Evolutionary conservation across 2,797 vertebrate species (phyloP), one percentile per base, ranked within the genome.

Genomic region (Cirrhinus molitorella): DNA sequence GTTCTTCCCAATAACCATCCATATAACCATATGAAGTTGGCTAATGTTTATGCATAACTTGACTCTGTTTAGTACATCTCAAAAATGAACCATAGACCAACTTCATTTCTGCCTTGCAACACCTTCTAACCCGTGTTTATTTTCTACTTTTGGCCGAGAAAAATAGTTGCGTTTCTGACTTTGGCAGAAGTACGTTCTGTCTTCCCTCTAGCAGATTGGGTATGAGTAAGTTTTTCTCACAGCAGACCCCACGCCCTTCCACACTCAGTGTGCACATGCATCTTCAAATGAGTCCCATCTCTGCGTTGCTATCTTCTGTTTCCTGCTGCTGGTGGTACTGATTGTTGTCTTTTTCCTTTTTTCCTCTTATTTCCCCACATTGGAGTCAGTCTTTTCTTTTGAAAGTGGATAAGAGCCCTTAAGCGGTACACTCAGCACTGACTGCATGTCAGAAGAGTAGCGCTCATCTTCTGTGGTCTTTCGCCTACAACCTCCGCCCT

Each of bases 151-250:
- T 86, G 80, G 85, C 79, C 75, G n/a, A 65, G 87, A 79, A 80
- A 88, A 86, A 80, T 73, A 65, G 73, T 86, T 88, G 85, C 31
- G 19, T 88, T 83, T 88, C 80, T 85, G 83, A 83, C 85, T 88
- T 88, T 83, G 85, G 83, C 80, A 85, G 83, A 86, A 85, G 84
- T 88, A 80, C 83, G 81, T 84, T 85, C 88, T 83, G 86, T 92
- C 80, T 90, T 77, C 84, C 83, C 85, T 88, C 92, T 88, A 90
- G 92, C 88, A 89, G 88, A 93, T 92, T 92, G 90, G 87, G 86
- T 90, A 91, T 88, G 87, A 88, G 90, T 92, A 89, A 92, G 75
- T 88, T 85, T 91, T 91, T 87, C 66, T 59, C 75, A 81, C 87
- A 87, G 87, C 84, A 89, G 85, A 83, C 78, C 77, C 70, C 79